Evolutionary conservation across 2,797 vertebrate genomes (phyloP).

Genomic region (Smutsia gigantea): DNA sequence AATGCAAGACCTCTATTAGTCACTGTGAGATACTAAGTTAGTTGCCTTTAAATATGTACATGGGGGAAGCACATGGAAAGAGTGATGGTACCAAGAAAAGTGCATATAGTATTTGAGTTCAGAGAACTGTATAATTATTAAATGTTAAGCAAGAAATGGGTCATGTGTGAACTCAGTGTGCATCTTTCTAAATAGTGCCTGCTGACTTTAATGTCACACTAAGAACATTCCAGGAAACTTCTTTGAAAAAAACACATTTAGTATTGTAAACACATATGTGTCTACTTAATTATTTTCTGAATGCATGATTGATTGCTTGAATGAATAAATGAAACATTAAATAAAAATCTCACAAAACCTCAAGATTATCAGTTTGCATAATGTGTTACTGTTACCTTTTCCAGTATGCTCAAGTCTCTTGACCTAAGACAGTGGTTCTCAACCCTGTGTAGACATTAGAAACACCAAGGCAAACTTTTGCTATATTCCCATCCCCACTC

Average conservation of each 20-base stretch:
- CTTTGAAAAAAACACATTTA: neutral
- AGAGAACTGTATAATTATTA: neutral
- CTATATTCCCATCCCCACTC: neutral
- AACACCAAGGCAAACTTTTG: neutral
- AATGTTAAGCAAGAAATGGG: neutral
- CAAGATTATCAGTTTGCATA: neutral
- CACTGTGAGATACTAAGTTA: neutral
- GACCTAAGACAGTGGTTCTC: neutral
- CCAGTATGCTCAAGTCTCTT: neutral
- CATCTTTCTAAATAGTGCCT: neutral
- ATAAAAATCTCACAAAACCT: slow-evolving; percentile 26
- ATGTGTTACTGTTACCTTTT: neutral
- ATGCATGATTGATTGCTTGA: neutral
- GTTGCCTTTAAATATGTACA: neutral
- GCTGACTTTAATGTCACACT: neutral
- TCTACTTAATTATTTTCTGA: slow-evolving; percentile 39
- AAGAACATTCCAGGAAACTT: slow-evolving; percentile 1
- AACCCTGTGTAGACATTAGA: neutral
- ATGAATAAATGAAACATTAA: neutral
- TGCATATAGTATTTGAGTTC: neutral
- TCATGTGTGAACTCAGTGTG: neutral
- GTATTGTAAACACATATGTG: neutral
- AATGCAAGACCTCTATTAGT: neutral
- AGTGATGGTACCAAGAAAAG: neutral
- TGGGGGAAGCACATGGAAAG: neutral